phyloP scores from a whole-genome alignment of 2,888 invertebrate genomes.

The Venustoraphidia nigricollis region DNA sequence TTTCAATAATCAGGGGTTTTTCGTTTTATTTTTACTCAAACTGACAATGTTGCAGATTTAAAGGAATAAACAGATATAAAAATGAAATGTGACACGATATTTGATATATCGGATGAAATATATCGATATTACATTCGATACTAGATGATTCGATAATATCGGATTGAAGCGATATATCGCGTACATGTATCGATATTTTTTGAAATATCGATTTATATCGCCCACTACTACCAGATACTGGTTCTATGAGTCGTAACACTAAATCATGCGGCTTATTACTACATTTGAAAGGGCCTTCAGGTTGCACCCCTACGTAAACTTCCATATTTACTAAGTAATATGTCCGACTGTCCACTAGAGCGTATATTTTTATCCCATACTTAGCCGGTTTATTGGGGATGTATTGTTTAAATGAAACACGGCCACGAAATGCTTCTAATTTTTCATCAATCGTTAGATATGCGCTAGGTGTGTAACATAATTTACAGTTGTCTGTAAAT shows the following conservation, averaged over 20 bases:
- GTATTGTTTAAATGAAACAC: conserved; percentile 17
- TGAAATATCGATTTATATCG: too few relatives aligned
- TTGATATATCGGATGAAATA: too few relatives aligned
- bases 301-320: conserved; percentile 16
- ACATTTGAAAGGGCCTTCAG: conserved; percentile 12
- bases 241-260: conserved; percentile 6
- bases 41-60: too few relatives aligned
- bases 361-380: conserved; percentile 17
- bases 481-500: conserved; percentile 18
- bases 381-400: conserved; percentile 18
- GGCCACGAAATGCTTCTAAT: conserved; percentile 14
- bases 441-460: conserved; percentile 17
- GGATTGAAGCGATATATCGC: too few relatives aligned
- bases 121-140: too few relatives aligned
- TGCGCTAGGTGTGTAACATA: conserved; percentile 13
- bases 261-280: conserved; percentile 9
- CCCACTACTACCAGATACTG: too few relatives aligned
- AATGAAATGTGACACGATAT: too few relatives aligned
- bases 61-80: too few relatives aligned
- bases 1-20: too few relatives aligned
- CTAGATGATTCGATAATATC: too few relatives aligned
- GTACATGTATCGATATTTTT: too few relatives aligned
- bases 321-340: conserved; percentile 16
- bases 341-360: conserved; percentile 14
- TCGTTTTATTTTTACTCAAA: too few relatives aligned